A percentile compares a stretch with the other conserved stretches of the same genome.
These are phyloP conservation scores for Bombus affinis DNA, from an alignment of 1,140 invertebrate genomes.

Conservation along the genomic window DNA sequence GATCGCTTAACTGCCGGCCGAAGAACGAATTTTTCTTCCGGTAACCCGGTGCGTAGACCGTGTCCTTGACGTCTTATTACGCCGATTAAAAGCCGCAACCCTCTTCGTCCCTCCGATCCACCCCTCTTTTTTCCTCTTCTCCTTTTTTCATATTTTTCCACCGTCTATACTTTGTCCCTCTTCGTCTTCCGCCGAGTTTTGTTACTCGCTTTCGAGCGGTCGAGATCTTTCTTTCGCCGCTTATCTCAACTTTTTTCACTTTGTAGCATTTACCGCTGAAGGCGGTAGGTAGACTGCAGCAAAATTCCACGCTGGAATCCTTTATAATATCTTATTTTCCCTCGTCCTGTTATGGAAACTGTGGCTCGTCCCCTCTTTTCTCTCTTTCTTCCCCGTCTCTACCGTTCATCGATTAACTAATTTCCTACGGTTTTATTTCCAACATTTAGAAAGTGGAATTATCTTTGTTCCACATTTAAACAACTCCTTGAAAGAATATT, in stretches of 20 bases:
- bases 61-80: conserved; percentile 63
- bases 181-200: not conserved
- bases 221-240: conserved; percentile 39
- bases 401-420: not conserved
- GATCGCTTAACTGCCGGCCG: conserved; percentile 61
- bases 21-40: conserved; percentile 62
- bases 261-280: conserved; percentile 14
- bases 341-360: not conserved
- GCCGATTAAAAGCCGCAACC: conserved; percentile 56
- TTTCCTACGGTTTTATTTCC: not conserved
- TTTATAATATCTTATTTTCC: conserved; percentile 34
- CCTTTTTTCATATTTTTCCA: not conserved
- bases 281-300: conserved; percentile 24
- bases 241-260: conserved; percentile 38
- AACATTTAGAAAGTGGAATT: too few relatives aligned
- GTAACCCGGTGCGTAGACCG: conserved; percentile 30
- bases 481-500: too few relatives aligned
- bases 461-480: too few relatives aligned
- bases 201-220: not conserved
- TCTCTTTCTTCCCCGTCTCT: not conserved
- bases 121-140: not conserved
- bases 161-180: not conserved
- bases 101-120: not conserved
- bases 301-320: conserved; percentile 2
- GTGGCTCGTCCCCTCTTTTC: not conserved